phyloP scores from a whole-genome alignment of 2,113 vertebrate genomes.

The Melanostigma gelatinosum region DNA sequence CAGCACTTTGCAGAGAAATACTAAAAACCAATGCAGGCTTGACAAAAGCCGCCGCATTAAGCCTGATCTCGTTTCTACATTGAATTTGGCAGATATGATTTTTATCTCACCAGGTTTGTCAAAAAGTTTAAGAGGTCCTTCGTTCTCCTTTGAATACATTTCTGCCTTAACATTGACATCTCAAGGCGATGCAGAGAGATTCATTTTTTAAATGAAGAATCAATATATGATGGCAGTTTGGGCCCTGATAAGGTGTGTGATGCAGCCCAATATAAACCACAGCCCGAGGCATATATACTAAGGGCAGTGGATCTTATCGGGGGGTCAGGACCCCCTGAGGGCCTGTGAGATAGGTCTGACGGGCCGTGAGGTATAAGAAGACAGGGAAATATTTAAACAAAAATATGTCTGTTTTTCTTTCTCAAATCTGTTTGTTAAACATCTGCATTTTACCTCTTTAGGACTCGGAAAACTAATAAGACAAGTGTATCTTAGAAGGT shows the following conservation, averaged over 20 bases:
- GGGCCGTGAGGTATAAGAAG: background rate
- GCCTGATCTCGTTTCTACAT: constrained; percentile 2
- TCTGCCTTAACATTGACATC: constrained; percentile 43
- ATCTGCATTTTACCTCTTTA: background rate
- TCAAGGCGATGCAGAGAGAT: constrained; percentile 38
- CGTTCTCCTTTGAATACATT: constrained; percentile 20
- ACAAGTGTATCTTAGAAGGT: background rate
- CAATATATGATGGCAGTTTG: constrained; percentile 32
- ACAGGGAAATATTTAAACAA: background rate
- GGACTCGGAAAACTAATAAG: background rate
- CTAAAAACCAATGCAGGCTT: background rate
- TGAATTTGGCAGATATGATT: constrained; percentile 13
- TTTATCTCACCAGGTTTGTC: constrained; percentile 7
- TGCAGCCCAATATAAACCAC: constrained; percentile 37
- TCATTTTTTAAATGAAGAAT: constrained; percentile 49
- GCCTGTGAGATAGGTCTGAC: constrained; percentile 13
- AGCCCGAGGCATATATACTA: constrained; percentile 31
- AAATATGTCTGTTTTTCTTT: background rate
- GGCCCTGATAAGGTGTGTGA: constrained; percentile 32
- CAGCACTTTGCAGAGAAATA: background rate
- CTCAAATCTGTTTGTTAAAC: background rate
- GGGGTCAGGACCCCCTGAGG: constrained; percentile 2
- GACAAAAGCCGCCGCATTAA: constrained; percentile 5
- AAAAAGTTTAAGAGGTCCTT: constrained; percentile 15
- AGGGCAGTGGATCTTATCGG: background rate